Evolutionary conservation across 2,113 vertebrate species (phyloP).

Genomic region (Gallinago media): DNA sequence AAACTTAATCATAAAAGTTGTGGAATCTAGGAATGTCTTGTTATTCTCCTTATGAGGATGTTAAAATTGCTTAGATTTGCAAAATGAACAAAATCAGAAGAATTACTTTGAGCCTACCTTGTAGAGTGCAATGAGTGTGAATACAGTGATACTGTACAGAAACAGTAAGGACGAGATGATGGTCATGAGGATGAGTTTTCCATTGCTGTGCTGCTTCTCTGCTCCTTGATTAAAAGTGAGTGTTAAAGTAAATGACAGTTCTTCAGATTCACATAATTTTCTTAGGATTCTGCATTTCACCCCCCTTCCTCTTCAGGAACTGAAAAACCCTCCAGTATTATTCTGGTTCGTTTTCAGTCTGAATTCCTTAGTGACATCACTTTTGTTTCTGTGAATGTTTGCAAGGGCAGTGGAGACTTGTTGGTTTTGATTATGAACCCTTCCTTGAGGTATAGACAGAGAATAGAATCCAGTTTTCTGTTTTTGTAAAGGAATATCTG

Average conservation of each 20-base stretch:
- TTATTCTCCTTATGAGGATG: background rate
- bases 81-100: background rate
- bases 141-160: slow-evolving; percentile 48
- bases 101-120: slow-evolving; percentile 56
- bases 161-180: slow-evolving; percentile 29
- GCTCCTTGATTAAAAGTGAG: slow-evolving; percentile 18
- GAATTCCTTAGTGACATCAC: background rate
- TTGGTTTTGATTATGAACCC: background rate
- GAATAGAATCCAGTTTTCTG: background rate
- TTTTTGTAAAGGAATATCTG: background rate
- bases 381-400: background rate
- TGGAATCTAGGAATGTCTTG: background rate
- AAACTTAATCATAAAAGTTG: background rate
- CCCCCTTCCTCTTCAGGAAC: background rate
- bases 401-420: background rate
- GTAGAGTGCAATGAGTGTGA: slow-evolving; percentile 20
- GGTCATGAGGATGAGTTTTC: slow-evolving; percentile 1
- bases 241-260: slow-evolving; percentile 15
- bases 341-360: background rate
- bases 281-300: background rate
- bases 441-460: background rate
- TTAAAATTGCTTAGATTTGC: background rate
- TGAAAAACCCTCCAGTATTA: background rate
- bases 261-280: background rate
- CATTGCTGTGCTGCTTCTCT: background rate